Evolutionary conservation across 2,113 vertebrate species (phyloP), one percentile per base, ranked within the genome.

Genomic region (Hemiprocne comata): DNA sequence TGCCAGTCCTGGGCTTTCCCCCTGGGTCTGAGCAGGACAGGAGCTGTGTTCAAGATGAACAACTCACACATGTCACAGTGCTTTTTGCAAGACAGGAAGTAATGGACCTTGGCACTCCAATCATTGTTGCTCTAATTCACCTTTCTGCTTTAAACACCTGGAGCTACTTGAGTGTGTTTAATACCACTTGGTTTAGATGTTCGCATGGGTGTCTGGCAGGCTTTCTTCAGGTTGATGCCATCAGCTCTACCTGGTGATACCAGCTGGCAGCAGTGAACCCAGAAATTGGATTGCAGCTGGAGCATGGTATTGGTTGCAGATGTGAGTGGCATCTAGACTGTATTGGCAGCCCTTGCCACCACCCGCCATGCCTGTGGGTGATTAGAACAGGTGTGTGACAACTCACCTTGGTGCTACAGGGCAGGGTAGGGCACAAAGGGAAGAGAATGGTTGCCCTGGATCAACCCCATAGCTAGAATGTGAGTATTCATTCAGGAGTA

Each of bases 61-160:
- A 57, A 4, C 64, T 70, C 29, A 40, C 25, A 54, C 5, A 5
- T 36, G 51, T n/a, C 17, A 1, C 24, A 17, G 24, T 57, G n/a
- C 31, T 69, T 80, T 71, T 76, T 42, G 31, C 13, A 24, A 38
- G 38, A 33, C n/a, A 38, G 10, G 33, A 28, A 16, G 28, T 21
- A 79, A 36, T 0, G 2, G 34, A 34, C 14, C 54, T 61, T 0
- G 1, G 31, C 13, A 36, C 34, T 67, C 25, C 48, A 31, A 0
- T 42, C 9, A 7, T 16, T 40, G 36, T 57, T 71, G 42, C 31
- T 84, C 13, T 18, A 61, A 3, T 71, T 75, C 44, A 40, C 23
- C 44, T 85, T 70, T 46, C 51, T 60, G 64, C 75, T 72, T 69
- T 60, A 58, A 74, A 69, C 36, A 31, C n/a, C n/a, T 58, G 25